Conservation (phyloP, 2,797 vertebrate genomes). For the Mergus octosetaceus region DNA sequence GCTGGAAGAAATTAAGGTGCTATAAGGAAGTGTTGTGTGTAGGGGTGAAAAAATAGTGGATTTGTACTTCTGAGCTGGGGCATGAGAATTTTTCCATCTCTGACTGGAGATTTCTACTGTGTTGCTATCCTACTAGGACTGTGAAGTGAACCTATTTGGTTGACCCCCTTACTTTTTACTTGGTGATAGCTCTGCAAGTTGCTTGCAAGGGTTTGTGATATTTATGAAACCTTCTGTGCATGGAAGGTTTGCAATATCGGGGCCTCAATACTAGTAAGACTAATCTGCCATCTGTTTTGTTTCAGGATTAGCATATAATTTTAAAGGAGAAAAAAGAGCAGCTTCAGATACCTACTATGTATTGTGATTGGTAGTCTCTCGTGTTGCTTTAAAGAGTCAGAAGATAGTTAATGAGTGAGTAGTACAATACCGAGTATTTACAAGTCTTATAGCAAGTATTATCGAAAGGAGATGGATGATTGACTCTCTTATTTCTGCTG, state of each 20-base stretch:
- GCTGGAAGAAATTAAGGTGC: background rate
- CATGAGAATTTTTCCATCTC: background rate
- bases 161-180: background rate
- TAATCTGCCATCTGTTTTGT: background rate
- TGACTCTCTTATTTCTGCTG: background rate
- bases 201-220: background rate
- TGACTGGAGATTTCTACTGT: background rate
- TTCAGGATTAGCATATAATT: background rate
- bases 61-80: background rate
- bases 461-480: background rate
- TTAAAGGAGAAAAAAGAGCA: background rate
- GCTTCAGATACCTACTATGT: background rate
- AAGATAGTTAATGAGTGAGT: background rate
- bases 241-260: background rate
- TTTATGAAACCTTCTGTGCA: background rate
- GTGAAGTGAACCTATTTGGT: background rate
- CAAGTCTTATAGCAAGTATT: background rate
- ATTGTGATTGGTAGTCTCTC: background rate
- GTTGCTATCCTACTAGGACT: background rate
- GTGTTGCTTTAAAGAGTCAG: background rate
- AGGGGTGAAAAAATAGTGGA: background rate
- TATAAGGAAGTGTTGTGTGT: rapidly evolving
- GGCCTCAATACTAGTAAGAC: background rate
- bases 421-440: background rate
- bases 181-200: background rate